A percentile compares a stretch with the other conserved stretches of the same genome.
Conservation (phyloP, 2,888 invertebrate species). For the Chloroclystis v-ata region DNA sequence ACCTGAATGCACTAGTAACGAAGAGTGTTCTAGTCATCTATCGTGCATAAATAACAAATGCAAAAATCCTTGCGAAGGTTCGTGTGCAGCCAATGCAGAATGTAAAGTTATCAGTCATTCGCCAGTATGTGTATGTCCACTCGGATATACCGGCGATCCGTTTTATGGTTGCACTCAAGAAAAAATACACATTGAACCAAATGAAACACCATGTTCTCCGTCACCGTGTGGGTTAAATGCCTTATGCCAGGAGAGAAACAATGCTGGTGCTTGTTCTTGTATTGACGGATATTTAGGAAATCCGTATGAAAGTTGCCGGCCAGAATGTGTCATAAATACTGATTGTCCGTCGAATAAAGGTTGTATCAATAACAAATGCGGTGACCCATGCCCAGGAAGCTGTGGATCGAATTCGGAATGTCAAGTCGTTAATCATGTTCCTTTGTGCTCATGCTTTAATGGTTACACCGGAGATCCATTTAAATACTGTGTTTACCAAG, state of each 20-base stretch:
- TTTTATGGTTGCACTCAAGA: conserved; percentile 80
- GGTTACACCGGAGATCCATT: conserved; percentile 88
- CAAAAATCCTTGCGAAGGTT: conserved; percentile 84
- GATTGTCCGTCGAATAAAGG: conserved; percentile 84
- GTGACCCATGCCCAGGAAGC: conserved; percentile 87
- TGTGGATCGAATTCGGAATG: conserved; percentile 87
- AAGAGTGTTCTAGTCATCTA: conserved; percentile 82
- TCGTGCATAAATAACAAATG: conserved; percentile 88
- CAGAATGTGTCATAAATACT: conserved; percentile 84
- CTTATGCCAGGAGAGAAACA: conserved; percentile 79
- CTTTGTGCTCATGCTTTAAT: conserved; percentile 81
- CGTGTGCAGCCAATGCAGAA: conserved; percentile 85
- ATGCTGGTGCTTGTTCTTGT: conserved; percentile 83
- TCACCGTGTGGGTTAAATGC: conserved; percentile 82
- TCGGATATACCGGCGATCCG: conserved; percentile 86
- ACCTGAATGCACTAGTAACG: conserved; percentile 88
- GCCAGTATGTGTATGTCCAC: conserved; percentile 83
- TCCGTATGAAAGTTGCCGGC: conserved; percentile 87
- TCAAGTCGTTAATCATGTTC: conserved; percentile 84
- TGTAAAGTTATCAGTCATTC: conserved; percentile 88
- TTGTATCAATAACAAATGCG: conserved; percentile 84
- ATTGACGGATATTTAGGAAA: conserved; percentile 85
- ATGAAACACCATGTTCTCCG: conserved; percentile 78
- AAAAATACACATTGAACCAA: conserved; percentile 49
- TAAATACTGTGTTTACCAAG: conserved; percentile 78